Evolutionary conservation across 2,888 invertebrate genomes (phyloP).

Genomic region (Amphipoea oculea): DNA sequence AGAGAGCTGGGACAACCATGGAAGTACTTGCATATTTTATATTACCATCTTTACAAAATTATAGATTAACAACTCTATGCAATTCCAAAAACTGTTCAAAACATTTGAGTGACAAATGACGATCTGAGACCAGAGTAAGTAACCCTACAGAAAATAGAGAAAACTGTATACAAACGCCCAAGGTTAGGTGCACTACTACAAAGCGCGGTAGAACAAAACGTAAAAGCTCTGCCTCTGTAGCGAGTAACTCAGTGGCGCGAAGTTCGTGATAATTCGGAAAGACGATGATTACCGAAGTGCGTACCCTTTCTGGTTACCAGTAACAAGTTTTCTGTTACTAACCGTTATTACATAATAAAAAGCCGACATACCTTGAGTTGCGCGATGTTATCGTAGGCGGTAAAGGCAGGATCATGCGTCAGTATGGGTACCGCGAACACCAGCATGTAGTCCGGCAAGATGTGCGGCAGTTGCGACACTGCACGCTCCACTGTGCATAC

Average conservation of each 20-base stretch:
- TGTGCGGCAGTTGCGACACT: slow-evolving; percentile 94
- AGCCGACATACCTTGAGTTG: slow-evolving; percentile 92
- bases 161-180: not conserved
- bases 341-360: not conserved
- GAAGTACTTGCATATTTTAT: not conserved
- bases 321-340: not conserved
- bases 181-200: not conserved
- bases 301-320: not conserved
- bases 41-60: not conserved
- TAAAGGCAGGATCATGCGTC: slow-evolving; percentile 97
- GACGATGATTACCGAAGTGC: not conserved
- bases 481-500: slow-evolving; percentile 91
- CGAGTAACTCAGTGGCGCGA: not conserved
- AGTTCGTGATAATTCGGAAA: not conserved
- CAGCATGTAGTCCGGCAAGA: slow-evolving; percentile 99
- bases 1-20: not conserved
- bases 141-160: not conserved
- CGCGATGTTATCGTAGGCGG: slow-evolving; percentile 93
- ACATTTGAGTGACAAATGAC: not conserved
- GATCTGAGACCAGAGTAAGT: not conserved
- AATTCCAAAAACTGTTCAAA: not conserved
- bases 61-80: no score
- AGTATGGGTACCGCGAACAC: slow-evolving; percentile 99
- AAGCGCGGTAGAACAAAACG: not conserved
- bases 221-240: not conserved